Evolutionary conservation across 2,797 vertebrate species (phyloP).

Genomic region (Hyperoplus lanceolatus): DNA sequence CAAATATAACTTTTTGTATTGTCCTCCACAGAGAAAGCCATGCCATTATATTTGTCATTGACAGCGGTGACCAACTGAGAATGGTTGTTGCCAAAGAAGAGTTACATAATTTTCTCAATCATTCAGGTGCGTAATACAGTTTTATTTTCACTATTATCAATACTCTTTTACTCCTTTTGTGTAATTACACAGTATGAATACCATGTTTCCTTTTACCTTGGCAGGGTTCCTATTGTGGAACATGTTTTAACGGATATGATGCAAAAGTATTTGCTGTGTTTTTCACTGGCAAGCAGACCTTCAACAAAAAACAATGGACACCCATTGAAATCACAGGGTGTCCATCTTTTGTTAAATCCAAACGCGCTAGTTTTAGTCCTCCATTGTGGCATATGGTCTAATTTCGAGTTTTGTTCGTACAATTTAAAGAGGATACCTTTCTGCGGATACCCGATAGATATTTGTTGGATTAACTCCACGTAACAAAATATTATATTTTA

Average conservation of each 20-base stretch:
- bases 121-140: conserved; percentile 87
- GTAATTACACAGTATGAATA: background rate
- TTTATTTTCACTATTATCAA: background rate
- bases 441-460: background rate
- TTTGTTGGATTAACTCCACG: background rate
- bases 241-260: too few species aligned
- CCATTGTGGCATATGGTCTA: background rate
- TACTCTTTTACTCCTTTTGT: background rate
- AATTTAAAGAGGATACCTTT: background rate
- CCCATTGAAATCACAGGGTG: too few species aligned
- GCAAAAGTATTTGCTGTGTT: too few species aligned
- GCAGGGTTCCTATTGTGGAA: too few species aligned
- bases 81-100: conserved; percentile 99
- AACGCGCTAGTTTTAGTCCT: background rate
- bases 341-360: too few species aligned
- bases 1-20: background rate
- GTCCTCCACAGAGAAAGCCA: conserved; percentile 91
- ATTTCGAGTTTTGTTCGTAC: background rate
- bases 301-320: too few species aligned
- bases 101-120: conserved; percentile 94
- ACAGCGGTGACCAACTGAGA: conserved; percentile 96
- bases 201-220: background rate
- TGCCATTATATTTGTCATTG: conserved; percentile 99
- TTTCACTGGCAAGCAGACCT: too few species aligned
- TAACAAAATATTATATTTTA: background rate